phyloP scores from a whole-genome alignment of 2,888 invertebrate genomes.

The Eurois occulta region DNA sequence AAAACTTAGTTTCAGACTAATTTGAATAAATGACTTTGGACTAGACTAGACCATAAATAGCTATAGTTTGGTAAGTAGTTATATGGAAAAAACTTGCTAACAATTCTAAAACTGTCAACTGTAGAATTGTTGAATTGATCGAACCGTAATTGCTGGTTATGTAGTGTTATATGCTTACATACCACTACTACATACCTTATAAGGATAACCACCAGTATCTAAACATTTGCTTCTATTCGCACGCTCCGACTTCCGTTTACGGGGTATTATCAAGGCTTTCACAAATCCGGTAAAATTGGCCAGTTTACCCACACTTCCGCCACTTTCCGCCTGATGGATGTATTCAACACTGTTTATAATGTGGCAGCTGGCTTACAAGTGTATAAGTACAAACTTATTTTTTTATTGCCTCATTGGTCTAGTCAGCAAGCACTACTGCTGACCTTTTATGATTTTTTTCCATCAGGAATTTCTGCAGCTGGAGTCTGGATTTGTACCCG shows the following conservation, averaged over 20 bases:
- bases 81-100: not conserved
- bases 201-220: not conserved
- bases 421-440: not conserved
- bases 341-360: not conserved
- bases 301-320: not conserved
- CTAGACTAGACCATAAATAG: not conserved
- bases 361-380: not conserved
- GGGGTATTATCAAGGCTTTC: conserved; percentile 2
- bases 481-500: not conserved
- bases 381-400: not conserved
- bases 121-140: not conserved
- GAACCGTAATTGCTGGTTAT: not conserved
- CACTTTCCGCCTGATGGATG: not conserved
- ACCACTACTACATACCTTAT: not conserved
- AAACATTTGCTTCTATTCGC: not conserved
- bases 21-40: not conserved
- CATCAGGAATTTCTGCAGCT: not conserved
- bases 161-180: no score
- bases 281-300: not conserved
- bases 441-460: not conserved
- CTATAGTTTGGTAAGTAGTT: not conserved
- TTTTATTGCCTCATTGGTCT: not conserved
- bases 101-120: not conserved
- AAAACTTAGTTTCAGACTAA: not conserved
- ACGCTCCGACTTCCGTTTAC: not conserved